Conservation (phyloP, 1,140 invertebrate species). For the Dendroctonus ponderosae region DNA sequence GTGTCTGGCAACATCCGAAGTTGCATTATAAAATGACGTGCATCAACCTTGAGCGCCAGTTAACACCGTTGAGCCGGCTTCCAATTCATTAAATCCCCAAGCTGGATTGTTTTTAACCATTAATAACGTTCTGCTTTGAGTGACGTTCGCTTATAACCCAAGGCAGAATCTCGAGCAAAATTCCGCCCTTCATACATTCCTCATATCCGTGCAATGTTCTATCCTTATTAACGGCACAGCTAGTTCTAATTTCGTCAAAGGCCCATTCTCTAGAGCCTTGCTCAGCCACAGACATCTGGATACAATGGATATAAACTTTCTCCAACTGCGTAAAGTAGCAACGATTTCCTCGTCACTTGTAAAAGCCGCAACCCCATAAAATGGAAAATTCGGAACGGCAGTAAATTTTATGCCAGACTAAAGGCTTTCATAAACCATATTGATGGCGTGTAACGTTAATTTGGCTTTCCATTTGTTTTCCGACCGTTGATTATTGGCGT, state of each 20-base stretch:
- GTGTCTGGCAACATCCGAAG: too few species aligned
- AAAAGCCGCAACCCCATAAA: slow-evolving; percentile 40
- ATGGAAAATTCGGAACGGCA: slow-evolving; percentile 34
- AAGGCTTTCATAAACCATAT: slow-evolving; percentile 37
- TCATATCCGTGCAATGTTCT: too few species aligned
- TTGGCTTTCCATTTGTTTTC: slow-evolving; percentile 37
- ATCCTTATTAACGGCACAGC: too few species aligned
- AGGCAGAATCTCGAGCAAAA: too few species aligned
- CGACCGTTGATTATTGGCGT: slow-evolving; percentile 37
- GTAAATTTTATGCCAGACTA: slow-evolving; percentile 24
- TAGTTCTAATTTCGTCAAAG: slow-evolving; percentile 17
- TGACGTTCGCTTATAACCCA: too few species aligned
- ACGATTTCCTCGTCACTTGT: slow-evolving; percentile 26
- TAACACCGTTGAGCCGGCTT: too few species aligned
- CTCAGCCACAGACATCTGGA: slow-evolving; percentile 24
- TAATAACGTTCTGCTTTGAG: too few species aligned
- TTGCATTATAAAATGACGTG: too few species aligned
- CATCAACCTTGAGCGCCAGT: too few species aligned
- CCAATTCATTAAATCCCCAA: not conserved
- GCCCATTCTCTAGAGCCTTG: slow-evolving; percentile 14
- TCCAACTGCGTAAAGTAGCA: slow-evolving; percentile 15
- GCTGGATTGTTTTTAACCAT: not conserved
- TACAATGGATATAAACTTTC: slow-evolving; percentile 22
- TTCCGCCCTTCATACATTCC: too few species aligned
- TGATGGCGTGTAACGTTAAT: slow-evolving; percentile 40